Conservation (phyloP, 2,888 invertebrate species). For the Microctonus brassicae region DNA sequence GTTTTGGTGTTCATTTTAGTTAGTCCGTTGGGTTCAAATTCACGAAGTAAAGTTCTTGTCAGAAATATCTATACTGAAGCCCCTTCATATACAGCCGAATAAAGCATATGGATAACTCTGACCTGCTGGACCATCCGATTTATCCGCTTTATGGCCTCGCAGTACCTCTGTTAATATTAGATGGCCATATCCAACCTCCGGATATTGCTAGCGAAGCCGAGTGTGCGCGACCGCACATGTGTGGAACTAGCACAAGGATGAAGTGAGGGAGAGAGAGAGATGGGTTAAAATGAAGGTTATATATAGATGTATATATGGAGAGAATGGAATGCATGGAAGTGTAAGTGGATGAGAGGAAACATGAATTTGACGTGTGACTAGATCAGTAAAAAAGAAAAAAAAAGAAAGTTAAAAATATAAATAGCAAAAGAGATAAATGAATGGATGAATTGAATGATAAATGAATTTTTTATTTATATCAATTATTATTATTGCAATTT, state of each 20-base stretch:
- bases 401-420: too few species aligned
- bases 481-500: too few species aligned
- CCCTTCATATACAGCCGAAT: neutral
- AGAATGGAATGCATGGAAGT: neutral
- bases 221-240: neutral
- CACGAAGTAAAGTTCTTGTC: neutral
- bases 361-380: slow-evolving; percentile 7
- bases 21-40: neutral
- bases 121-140: slow-evolving; percentile 1
- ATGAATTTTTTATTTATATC: too few species aligned
- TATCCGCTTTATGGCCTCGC: slow-evolving; percentile 8
- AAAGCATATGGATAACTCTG: neutral
- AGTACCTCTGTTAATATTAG: slow-evolving; percentile 13
- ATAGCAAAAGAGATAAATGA: too few species aligned
- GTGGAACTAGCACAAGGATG: neutral
- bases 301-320: too few species aligned
- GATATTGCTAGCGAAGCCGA: slow-evolving; percentile 12
- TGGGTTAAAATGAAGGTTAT: too few species aligned
- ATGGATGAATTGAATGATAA: too few species aligned
- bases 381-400: neutral
- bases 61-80: neutral
- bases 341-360: neutral
- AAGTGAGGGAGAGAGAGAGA: neutral
- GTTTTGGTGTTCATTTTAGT: neutral
- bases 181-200: slow-evolving; percentile 8